Base-by-base conservation (phyloP, 2,888 invertebrate species). In the Caenorhabditis zanzibari region DNA sequence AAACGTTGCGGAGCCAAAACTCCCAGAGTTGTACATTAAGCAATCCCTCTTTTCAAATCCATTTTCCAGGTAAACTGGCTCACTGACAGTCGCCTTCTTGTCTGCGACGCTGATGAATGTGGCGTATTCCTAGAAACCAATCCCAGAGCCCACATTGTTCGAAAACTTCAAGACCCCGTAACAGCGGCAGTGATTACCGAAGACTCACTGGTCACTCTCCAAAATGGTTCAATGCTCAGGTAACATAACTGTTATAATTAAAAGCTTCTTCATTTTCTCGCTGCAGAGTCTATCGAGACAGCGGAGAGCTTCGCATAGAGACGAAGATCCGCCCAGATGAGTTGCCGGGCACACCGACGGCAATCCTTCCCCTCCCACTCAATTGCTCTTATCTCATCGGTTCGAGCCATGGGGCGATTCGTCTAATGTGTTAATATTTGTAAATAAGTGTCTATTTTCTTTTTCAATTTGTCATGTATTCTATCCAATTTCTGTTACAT, bases 301-400 rank as follows among this genome's bases (percentile, higher is more conserved):
- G 49, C 9, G 75, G 58, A 44, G 75, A 85, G 19, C 59, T 84
- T 41, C 64, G 71, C 12, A 74, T 85, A 59, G 87, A 87, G 68
- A 79, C 86, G 22, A 75, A 75, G 1, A 49, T 88, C 47, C 58
- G 75, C 14, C 72, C 80, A 12, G 86, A 88, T 44, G 74, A 74
- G 6, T 47, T 88, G 16, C 81, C 82, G 12, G 88, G 88, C 10
- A 77, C 76, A 2, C 81, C 83, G 0, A 82, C 80, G 6, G 95
- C 96, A 58, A 95, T 98, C 95, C 95, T 96, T 0, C 95, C 97
- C 54, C 93, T 98, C 88, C 97, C 97, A 2, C 94, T 97, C 6
- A 98, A 98, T 93, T 95, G 96, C 90, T 94, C 97, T 77, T 94
- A 98, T 74, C 94, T 99, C 26, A 94, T 98, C 28, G 98, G 97